These are phyloP conservation scores for Lochmaea capreae DNA, from an alignment of 2,888 invertebrate species.

Conservation along the genomic window DNA sequence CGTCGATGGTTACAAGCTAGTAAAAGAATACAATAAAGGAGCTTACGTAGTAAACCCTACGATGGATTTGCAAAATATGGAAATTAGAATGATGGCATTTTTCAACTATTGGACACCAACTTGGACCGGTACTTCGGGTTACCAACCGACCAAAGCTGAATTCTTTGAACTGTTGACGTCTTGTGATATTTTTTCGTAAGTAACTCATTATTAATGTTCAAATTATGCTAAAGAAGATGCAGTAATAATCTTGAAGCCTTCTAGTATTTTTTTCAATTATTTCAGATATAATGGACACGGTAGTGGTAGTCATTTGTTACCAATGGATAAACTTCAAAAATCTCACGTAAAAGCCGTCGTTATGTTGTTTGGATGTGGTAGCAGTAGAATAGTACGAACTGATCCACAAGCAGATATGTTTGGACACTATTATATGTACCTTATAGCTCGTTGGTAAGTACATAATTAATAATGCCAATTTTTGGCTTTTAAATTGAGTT, in stretches of 20 bases:
- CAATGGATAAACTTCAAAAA: conserved; percentile 69
- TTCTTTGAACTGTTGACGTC: conserved; percentile 67
- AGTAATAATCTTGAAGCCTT: too few relatives aligned
- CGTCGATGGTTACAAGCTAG: conserved; percentile 69
- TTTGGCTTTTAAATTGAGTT: not conserved
- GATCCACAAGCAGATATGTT: conserved; percentile 66
- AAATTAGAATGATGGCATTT: conserved; percentile 65
- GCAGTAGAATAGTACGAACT: conserved; percentile 63
- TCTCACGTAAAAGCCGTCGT: conserved; percentile 70
- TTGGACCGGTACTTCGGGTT: conserved; percentile 66
- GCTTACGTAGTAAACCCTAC: conserved; percentile 80
- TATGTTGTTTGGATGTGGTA: conserved; percentile 76
- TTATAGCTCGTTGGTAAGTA: conserved; percentile 62
- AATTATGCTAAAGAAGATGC: not conserved
- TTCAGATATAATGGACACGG: conserved; percentile 78
- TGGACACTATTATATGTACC: conserved; percentile 67
- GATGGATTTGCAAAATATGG: conserved; percentile 65
- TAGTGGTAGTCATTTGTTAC: conserved; percentile 72
- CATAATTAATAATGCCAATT: not conserved
- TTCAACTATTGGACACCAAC: conserved; percentile 67
- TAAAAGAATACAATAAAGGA: conserved; percentile 66
- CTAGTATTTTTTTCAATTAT: conserved; percentile 18
- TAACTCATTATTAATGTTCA: conserved; percentile 22
- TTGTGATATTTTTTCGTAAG: conserved; percentile 73
- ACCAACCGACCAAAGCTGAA: conserved; percentile 68